Conservation (phyloP, 2,888 invertebrate species). For the Melikaiella ostensackeni region DNA sequence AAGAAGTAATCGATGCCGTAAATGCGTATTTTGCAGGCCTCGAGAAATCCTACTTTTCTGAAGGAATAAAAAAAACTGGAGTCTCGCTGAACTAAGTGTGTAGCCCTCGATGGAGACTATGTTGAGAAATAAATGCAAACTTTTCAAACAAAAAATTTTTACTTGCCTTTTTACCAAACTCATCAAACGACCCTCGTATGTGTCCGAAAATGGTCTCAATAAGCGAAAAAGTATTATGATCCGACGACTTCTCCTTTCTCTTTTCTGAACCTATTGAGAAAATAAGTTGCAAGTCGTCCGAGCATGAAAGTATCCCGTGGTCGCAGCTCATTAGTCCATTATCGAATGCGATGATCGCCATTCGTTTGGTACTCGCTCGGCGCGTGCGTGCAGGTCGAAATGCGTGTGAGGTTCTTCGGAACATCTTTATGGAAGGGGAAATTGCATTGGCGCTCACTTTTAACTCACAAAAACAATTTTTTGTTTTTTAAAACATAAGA, state of each 20-base stretch:
- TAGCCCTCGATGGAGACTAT: no score
- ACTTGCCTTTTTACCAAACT: no score
- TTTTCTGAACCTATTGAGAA: conserved; percentile 21
- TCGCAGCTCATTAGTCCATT: conserved; percentile 56
- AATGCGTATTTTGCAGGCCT: no score
- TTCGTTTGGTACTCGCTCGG: conserved; percentile 49
- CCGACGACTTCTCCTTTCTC: conserved; percentile 28
- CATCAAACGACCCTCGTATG: no score
- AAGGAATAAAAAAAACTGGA: no score
- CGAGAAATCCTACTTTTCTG: no score
- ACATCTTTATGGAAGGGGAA: conserved; percentile 25
- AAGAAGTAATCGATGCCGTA: no score
- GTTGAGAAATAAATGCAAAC: no score
- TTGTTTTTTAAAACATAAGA: no score
- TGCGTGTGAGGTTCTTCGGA: conserved; percentile 30
- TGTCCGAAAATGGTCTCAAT: conserved; percentile 16
- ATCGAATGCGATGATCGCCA: conserved; percentile 56
- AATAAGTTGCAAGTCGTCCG: conserved; percentile 23
- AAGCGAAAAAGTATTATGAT: background rate
- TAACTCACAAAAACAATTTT: background rate
- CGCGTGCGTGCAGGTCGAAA: conserved; percentile 41
- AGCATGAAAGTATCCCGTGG: conserved; percentile 44
- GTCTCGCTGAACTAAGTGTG: no score
- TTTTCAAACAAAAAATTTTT: no score
- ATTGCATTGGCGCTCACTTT: conserved; percentile 29